Percentiles rank a stretch among this genome's conserved stretches.
phyloP scores from a whole-genome alignment of 2,888 invertebrate genomes.

The Cotesia congregata region DNA sequence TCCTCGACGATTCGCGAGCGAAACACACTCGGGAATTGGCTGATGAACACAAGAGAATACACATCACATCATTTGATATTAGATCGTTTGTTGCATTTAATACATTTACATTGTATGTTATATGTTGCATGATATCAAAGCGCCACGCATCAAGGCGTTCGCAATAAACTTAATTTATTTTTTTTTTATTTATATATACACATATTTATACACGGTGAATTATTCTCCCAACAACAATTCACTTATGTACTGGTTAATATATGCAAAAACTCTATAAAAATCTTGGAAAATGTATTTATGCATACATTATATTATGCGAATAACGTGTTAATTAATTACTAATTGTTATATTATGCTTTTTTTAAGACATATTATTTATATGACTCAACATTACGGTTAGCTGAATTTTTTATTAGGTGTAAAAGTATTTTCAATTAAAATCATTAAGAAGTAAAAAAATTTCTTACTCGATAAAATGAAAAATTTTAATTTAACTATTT shows the following conservation, averaged over 20 bases:
- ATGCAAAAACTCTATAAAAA: background rate
- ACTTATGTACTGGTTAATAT: background rate
- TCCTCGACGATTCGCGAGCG: conserved; percentile 33
- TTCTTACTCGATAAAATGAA: background rate
- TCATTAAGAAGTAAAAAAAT: background rate
- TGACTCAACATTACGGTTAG: background rate
- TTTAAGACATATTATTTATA: background rate
- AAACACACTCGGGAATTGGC: conserved; percentile 3
- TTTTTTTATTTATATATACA: background rate
- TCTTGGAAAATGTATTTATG: background rate
- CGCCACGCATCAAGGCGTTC: conserved; percentile 42
- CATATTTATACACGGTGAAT: background rate
- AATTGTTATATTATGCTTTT: background rate
- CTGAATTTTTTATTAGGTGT: background rate
- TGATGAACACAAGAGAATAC: background rate
- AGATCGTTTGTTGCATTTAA: background rate
- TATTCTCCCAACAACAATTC: background rate
- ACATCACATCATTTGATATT: background rate
- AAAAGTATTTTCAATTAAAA: background rate
- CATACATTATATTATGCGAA: background rate
- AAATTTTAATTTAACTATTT: background rate
- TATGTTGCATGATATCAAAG: conserved; percentile 9
- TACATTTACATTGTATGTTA: background rate
- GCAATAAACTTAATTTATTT: background rate
- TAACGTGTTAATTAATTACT: conserved; percentile 1